A percentile compares a stretch with the other conserved stretches of the same genome.
Conservation (phyloP, 2,888 invertebrate species). For the Petrolisthes manimaculis region DNA sequence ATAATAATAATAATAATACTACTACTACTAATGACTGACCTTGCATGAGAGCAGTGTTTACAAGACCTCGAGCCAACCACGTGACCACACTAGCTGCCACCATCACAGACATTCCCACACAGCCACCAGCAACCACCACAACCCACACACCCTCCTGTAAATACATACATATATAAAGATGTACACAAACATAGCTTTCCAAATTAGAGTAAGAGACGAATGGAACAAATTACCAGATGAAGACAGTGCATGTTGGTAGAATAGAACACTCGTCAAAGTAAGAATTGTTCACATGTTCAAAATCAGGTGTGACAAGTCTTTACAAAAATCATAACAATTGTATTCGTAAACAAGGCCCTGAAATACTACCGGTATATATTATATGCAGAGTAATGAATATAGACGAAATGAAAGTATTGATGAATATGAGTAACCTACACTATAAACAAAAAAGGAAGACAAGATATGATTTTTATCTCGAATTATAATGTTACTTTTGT, state of each 20-base stretch:
- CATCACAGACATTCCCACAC: constrained; percentile 40
- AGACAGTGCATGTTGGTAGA: too few relatives aligned
- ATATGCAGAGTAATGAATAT: too few relatives aligned
- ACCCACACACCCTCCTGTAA: constrained; percentile 34
- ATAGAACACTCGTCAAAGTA: too few relatives aligned
- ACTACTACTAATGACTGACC: constrained; percentile 22
- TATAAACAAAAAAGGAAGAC: not conserved
- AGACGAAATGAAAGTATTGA: not conserved
- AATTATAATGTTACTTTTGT: not conserved
- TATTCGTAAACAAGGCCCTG: too few relatives aligned
- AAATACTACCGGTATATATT: too few relatives aligned
- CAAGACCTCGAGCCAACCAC: constrained; percentile 28
- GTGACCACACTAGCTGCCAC: constrained; percentile 41
- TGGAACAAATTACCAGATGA: too few relatives aligned
- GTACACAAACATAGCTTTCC: not conserved
- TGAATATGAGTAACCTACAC: not conserved
- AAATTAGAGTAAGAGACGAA: too few relatives aligned
- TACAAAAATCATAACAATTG: too few relatives aligned
- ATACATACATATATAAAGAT: not conserved
- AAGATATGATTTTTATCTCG: not conserved
- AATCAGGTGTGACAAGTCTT: too few relatives aligned
- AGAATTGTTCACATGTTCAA: too few relatives aligned
- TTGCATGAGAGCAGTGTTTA: constrained; percentile 47
- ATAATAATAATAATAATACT: too few relatives aligned
- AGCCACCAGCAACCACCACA: constrained; percentile 41